These are phyloP conservation scores for Pangasius sanitwongsei DNA, from an alignment of 2,797 vertebrate species.

Conservation along the genomic window DNA sequence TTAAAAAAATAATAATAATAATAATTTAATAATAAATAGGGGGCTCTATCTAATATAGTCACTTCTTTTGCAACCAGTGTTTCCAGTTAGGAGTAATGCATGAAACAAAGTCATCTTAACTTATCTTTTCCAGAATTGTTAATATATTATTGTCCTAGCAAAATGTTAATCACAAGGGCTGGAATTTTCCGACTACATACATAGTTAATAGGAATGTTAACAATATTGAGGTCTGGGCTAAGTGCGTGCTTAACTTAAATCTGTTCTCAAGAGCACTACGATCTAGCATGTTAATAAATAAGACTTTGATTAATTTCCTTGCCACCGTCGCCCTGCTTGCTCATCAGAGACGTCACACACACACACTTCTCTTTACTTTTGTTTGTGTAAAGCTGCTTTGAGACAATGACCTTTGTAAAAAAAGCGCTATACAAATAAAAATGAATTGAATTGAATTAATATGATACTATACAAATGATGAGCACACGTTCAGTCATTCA, in stretches of 20 bases:
- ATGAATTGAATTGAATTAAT: too few relatives aligned
- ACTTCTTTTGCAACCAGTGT: not conserved
- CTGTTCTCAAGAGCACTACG: not conserved
- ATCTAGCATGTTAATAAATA: not conserved
- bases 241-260: not conserved
- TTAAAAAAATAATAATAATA: not conserved
- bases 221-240: not conserved
- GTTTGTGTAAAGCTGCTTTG: too few relatives aligned
- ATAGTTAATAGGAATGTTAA: not conserved
- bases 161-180: not conserved
- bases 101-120: not conserved
- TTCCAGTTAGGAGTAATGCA: not conserved
- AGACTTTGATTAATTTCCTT: not conserved
- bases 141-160: not conserved
- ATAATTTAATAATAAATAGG: not conserved
- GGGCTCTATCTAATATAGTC: not conserved
- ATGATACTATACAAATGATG: not conserved
- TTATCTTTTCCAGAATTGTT: not conserved
- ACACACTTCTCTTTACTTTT: too few relatives aligned
- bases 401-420: too few relatives aligned
- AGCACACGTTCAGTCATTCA: not conserved
- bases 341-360: too few relatives aligned
- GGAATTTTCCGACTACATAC: not conserved
- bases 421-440: too few relatives aligned
- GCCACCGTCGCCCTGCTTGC: too few relatives aligned